Evolutionary conservation across 2,797 vertebrate genomes (phyloP).

Genomic region (Moxostoma hubbsi): DNA sequence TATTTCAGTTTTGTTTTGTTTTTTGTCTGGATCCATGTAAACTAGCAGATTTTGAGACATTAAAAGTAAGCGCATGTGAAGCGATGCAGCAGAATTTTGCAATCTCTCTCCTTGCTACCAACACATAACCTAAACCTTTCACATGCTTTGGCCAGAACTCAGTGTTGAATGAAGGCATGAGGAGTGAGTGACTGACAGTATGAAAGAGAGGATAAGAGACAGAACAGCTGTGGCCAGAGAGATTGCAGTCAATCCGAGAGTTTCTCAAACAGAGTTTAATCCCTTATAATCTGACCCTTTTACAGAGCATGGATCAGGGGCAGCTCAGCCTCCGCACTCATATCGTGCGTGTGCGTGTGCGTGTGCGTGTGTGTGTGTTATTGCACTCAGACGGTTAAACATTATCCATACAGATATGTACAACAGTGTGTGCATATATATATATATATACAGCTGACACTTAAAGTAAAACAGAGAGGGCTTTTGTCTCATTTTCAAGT

Average conservation of each 20-base stretch:
- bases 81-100: neutral
- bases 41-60: neutral
- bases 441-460: no score
- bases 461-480: no score
- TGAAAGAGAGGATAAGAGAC: constrained; percentile 9
- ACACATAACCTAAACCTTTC: neutral
- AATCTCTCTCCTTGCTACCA: neutral
- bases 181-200: neutral
- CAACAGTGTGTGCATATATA: neutral
- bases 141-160: neutral
- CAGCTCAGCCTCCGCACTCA: neutral
- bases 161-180: constrained; percentile 10
- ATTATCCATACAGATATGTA: neutral
- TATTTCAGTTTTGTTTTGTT: no score
- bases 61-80: neutral
- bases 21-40: neutral
- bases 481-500: no score
- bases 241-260: neutral
- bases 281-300: constrained; percentile 33
- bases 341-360: neutral
- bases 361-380: no score
- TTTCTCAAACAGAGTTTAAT: constrained; percentile 29
- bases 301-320: constrained; percentile 30
- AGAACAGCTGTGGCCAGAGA: constrained; percentile 22
- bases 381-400: neutral